A percentile compares a stretch with the other conserved stretches of the same genome.
phyloP scores from a whole-genome alignment of 2,888 invertebrate species.

The Drymonia ruficornis region DNA sequence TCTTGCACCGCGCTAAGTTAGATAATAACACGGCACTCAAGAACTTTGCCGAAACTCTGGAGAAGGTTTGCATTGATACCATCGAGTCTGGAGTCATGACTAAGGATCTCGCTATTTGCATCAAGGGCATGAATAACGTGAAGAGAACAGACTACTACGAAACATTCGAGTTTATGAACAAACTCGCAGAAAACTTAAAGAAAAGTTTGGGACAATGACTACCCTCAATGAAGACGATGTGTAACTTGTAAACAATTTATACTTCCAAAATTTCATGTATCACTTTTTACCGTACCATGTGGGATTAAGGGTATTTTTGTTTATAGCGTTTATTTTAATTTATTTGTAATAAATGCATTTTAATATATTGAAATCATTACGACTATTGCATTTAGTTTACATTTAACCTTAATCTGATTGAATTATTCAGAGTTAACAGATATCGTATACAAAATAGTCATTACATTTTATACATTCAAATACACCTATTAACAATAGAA shows the following conservation, averaged over 20 bases:
- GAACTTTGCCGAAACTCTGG: constrained; percentile 93
- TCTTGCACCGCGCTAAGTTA: constrained; percentile 96
- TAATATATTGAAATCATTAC: constrained; percentile 24
- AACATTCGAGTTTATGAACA: constrained; percentile 98
- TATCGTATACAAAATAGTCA: no score
- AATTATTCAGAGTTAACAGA: neutral
- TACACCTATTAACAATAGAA: no score
- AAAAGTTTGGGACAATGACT: constrained; percentile 86
- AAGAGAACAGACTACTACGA: constrained; percentile 94
- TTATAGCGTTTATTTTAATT: constrained; percentile 65
- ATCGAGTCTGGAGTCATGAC: constrained; percentile 98
- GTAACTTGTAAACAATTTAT: constrained; percentile 58
- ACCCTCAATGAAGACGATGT: constrained; percentile 38
- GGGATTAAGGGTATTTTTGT: constrained; percentile 62
- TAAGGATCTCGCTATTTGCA: constrained; percentile 99
- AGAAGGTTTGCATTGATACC: constrained; percentile 96
- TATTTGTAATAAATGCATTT: constrained; percentile 48
- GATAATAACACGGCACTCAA: constrained; percentile 92
- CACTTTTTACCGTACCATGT: constrained; percentile 44
- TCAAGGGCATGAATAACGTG: constrained; percentile 95
- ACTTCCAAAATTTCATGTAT: constrained; percentile 30
- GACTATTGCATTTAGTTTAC: constrained; percentile 10
- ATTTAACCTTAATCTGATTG: constrained; percentile 12
- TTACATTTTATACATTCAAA: no score
- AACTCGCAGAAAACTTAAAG: constrained; percentile 95